Base-by-base conservation (phyloP, 2,888 invertebrate genomes). In the Toxonevra muliebris region DNA sequence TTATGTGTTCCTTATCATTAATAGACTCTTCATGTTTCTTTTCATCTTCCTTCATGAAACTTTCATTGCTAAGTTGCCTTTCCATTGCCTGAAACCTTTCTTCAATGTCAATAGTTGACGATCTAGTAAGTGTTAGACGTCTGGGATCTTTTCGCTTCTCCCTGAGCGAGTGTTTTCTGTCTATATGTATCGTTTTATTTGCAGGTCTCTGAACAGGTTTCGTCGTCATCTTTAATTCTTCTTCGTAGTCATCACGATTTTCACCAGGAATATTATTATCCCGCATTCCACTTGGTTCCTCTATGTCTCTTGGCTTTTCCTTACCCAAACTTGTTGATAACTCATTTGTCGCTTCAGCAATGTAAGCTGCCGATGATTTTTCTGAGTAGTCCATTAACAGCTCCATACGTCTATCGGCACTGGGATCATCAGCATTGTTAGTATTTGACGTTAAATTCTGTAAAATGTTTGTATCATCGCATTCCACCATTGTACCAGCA, bases 101-200 rank as follows among this genome's bases (percentile, higher is more conserved):
- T 55, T 80, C 81, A 58, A 80, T 73, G 13, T 82, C 81, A 17
- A 82, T 76, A 3, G 82, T 81, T 7, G 79, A 75, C 0, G 80
- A 80, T 60, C 80, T 74, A 2, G 81, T 79, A 3, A 82, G 68
- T 0, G 81, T 82, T 15, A 77, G 74, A 0, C 82, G 75, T 10
- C 81, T 70, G 0, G 80, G 80, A 75, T 82, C 80, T 30, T 77
- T 71, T 45, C 82, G 75, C 13, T 80, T 82, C 1, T 75, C 42
- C n/a, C 20, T 19, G 19, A 11, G 17, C 5, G 20, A 50, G n/a
- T 30, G 0, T 57, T 53, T 3, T 17, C 53, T 53, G 8, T 80
- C 79, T 77, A 79, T 77, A 76, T 30, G 30, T 30, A 30, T 30
- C 30, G 30, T 30, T 30, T 30, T 30, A 30, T 30, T 30, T 30